These are phyloP conservation scores for Latrodectus elegans DNA, from an alignment of 2,888 invertebrate species.

Conservation along the genomic window DNA sequence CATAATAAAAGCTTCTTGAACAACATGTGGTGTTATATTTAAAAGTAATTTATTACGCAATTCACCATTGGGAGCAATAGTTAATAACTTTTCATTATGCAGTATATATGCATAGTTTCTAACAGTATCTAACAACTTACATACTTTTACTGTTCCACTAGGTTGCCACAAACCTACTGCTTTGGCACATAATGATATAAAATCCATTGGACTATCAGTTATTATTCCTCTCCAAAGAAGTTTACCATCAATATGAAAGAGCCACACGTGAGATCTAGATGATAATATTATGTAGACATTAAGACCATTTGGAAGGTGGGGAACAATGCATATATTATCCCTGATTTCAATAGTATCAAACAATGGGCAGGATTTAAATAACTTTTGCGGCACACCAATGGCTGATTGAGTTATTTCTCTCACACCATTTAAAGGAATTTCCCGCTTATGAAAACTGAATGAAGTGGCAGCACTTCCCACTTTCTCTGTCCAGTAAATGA, in stretches of 20 bases:
- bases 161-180: constrained; percentile 52
- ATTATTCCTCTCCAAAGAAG: constrained; percentile 54
- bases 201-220: constrained; percentile 47
- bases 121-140: constrained; percentile 39
- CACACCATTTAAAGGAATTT: constrained; percentile 49
- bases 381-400: constrained; percentile 53
- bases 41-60: constrained; percentile 27
- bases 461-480: constrained; percentile 12
- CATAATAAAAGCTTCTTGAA: constrained; percentile 46
- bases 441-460: constrained; percentile 47
- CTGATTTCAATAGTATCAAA: constrained; percentile 52
- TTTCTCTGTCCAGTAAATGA: constrained; percentile 63
- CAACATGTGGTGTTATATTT: constrained; percentile 3
- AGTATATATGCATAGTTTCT: constrained; percentile 56
- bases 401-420: constrained; percentile 65
- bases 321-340: constrained; percentile 58
- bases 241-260: constrained; percentile 59
- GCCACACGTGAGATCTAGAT: constrained; percentile 56
- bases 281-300: constrained; percentile 57
- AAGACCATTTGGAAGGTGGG: constrained; percentile 54
- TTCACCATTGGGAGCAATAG: constrained; percentile 55
- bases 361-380: constrained; percentile 49
- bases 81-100: constrained; percentile 45
- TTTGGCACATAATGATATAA: constrained; percentile 58
- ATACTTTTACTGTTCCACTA: constrained; percentile 38